Conservation (phyloP, 64 coral and sea anemone genomes). For the Trachythela sp. region DNA sequence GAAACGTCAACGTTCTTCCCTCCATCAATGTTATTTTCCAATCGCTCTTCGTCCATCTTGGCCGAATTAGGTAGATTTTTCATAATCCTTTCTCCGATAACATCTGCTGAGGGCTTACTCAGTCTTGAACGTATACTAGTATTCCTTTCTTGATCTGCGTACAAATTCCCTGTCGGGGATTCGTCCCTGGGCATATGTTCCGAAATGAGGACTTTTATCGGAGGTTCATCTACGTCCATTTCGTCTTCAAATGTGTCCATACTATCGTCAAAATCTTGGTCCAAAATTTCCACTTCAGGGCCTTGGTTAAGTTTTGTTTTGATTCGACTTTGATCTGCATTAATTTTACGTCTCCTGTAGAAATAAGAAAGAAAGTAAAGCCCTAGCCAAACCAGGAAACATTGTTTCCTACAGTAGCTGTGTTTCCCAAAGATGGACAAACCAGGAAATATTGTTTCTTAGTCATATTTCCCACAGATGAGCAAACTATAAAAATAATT, state of each 20-base stretch:
- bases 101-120: neutral
- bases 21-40: neutral
- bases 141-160: neutral
- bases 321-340: neutral
- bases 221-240: neutral
- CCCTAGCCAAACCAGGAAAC: too few relatives aligned
- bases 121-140: neutral
- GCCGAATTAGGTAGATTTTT: neutral
- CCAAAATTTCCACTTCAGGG: neutral
- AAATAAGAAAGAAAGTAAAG: too few relatives aligned
- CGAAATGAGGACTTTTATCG: neutral
- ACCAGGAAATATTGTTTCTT: too few relatives aligned
- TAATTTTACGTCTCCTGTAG: neutral
- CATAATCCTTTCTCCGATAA: neutral
- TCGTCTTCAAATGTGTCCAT: neutral
- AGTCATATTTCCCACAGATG: too few relatives aligned
- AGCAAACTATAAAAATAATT: too few relatives aligned
- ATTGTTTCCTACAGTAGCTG: too few relatives aligned
- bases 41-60: neutral
- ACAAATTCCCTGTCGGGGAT: neutral
- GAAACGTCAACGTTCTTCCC: neutral
- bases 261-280: neutral
- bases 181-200: neutral
- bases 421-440: too few relatives aligned
- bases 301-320: neutral